phyloP scores from a whole-genome alignment of 2,113 vertebrate genomes.

The Prochilodus magdalenae region DNA sequence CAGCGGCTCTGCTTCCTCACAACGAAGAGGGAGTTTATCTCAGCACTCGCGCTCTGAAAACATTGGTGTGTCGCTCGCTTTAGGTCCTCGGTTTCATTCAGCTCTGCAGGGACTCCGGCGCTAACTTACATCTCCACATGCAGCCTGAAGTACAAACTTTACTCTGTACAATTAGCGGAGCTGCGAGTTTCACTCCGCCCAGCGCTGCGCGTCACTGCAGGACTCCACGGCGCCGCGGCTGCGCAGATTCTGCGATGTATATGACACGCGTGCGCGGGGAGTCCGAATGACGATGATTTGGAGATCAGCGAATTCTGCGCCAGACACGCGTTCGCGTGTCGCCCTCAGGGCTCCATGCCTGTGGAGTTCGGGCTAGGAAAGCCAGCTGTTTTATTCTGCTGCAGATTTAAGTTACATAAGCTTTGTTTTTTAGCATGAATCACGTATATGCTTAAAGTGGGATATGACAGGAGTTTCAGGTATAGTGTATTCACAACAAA shows the following conservation, averaged over 20 bases:
- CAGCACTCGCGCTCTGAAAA: background rate
- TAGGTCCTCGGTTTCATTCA: background rate
- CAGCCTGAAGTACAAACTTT: background rate
- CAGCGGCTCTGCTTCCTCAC: background rate
- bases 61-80: background rate
- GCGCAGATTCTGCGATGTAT: background rate
- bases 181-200: slow-evolving; percentile 20
- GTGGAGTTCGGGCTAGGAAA: background rate
- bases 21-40: background rate
- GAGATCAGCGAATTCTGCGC: background rate
- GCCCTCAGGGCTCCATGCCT: background rate
- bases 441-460: background rate
- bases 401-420: no score
- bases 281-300: background rate
- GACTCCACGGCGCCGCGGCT: background rate
- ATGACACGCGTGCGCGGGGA: background rate
- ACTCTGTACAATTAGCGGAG: background rate
- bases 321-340: background rate
- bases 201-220: no score
- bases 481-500: no score
- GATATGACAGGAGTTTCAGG: no score
- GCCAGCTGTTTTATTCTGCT: background rate
- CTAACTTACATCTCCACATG: background rate
- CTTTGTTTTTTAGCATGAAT: background rate
- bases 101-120: background rate